Percentiles rank a stretch among this genome's conserved stretches.
Evolutionary conservation across 2,888 invertebrate species (phyloP).

Genomic region (Sialis fuliginosa): DNA sequence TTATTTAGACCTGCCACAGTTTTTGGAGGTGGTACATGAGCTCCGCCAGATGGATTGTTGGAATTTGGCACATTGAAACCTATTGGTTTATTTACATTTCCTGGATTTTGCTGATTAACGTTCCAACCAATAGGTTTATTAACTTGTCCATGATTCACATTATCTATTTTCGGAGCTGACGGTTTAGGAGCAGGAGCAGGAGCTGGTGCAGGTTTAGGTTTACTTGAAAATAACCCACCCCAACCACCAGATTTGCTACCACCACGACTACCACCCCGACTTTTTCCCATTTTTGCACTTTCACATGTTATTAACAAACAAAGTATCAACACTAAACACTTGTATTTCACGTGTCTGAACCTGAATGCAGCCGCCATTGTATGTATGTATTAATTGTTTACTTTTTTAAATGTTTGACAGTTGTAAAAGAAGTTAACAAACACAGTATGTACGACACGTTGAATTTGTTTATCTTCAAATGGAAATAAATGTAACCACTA

Average conservation of each 20-base stretch:
- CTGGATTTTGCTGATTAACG: neutral
- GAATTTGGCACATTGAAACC: neutral
- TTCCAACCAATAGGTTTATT: neutral
- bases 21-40: neutral
- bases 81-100: neutral
- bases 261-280: constrained; percentile 7
- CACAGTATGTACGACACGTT: no score
- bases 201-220: neutral
- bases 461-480: no score
- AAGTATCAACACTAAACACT: no score
- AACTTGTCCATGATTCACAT: neutral
- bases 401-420: no score
- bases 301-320: no score
- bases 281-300: constrained; percentile 2
- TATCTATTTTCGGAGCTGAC: neutral
- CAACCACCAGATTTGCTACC: neutral
- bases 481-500: no score
- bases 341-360: no score
- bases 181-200: neutral
- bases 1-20: neutral
- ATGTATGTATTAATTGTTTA: no score
- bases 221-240: neutral
- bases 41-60: constrained; percentile 1
- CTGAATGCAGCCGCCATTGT: no score
- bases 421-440: no score